Conservation (phyloP, 1,140 invertebrate genomes). For the Ceratosolen solmsi region DNA sequence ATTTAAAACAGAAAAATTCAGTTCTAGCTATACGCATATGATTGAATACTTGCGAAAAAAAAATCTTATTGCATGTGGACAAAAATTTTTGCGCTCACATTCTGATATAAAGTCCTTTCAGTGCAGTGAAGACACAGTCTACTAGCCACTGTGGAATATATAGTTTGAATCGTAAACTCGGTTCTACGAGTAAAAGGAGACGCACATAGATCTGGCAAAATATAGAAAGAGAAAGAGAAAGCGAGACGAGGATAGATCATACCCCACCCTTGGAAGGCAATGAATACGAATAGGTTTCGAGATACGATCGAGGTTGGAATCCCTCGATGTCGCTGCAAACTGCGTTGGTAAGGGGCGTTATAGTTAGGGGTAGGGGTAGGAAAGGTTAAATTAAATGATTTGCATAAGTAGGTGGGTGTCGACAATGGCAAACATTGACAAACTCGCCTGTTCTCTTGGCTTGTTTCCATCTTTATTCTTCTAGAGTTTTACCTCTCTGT, state of each 20-base stretch:
- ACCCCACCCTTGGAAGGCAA: slow-evolving; percentile 66
- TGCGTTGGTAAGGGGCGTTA: background rate
- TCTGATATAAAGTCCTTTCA: background rate
- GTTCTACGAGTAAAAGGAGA: slow-evolving; percentile 16
- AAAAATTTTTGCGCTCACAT: slow-evolving; percentile 27
- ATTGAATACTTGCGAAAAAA: background rate
- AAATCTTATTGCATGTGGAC: slow-evolving; percentile 23
- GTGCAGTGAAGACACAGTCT: background rate
- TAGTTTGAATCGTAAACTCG: slow-evolving; percentile 40
- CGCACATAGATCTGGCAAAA: slow-evolving; percentile 19
- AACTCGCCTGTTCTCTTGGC: slow-evolving; percentile 64
- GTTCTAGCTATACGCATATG: background rate
- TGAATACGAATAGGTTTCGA: slow-evolving; percentile 75
- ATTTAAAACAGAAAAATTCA: slow-evolving; percentile 17
- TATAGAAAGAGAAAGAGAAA: slow-evolving; percentile 10
- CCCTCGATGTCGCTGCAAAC: slow-evolving; percentile 26
- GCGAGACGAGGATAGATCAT: slow-evolving; percentile 55
- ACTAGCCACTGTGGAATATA: slow-evolving; percentile 11
- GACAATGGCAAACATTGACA: slow-evolving; percentile 75
- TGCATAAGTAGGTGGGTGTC: slow-evolving; percentile 75
- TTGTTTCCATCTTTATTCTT: slow-evolving; percentile 21
- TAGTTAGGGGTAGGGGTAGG: slow-evolving; percentile 36
- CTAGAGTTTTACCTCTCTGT: slow-evolving; percentile 22
- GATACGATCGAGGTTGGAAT: slow-evolving; percentile 72
- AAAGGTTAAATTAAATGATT: slow-evolving; percentile 75